Evolutionary conservation across 2,888 invertebrate genomes (phyloP), one percentile per base, ranked within the genome.

Genomic region (Drosophila affinis): DNA sequence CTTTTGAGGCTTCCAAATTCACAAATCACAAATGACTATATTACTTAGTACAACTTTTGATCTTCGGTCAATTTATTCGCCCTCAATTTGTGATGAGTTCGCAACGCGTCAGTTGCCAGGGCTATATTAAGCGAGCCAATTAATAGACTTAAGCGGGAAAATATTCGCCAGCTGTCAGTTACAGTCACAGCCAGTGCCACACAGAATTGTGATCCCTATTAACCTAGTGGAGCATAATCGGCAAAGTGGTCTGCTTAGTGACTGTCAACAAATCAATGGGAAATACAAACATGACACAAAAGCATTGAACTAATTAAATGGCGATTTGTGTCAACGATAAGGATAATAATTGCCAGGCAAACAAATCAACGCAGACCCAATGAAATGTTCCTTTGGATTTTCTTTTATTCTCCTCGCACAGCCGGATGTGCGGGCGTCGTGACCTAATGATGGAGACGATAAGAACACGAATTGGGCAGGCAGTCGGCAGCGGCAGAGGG

Each of bases 261-360:
- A 39, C 45, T 85, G 87, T 81, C 87, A 89, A 81, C 79, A 88
- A 89, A 85, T 90, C 90, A 89, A 87, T 87, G 78, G 62, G 70
- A 70, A 79, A 72, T 72, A 65, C 75, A 77, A 70, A 67, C 72
- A 81, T 72, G 75, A 72, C 75, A 71, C 62, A 73, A 79, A 78
- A 76, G 81, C 85, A 81, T 59, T 70, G 73, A 80, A 72, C 90
- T 90, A 88, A 89, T 90, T 90, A 90, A 88, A 86, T 89, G 79
- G 76, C 76, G 84, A 89, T 90, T 87, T 87, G 81, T 87, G 89
- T 90, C 89, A 84, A 57, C 78, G 87, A 90, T 88, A 90, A 87
- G 76, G 77, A 87, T 85, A 87, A 89, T 90, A 90, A 88, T 89
- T 89, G 82, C 71, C 72, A 58, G 75, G 63, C 88, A 76, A 83